These are phyloP conservation scores for Eupeodes latifasciatus DNA, from an alignment of 2,888 invertebrate genomes.

Conservation along the genomic window DNA sequence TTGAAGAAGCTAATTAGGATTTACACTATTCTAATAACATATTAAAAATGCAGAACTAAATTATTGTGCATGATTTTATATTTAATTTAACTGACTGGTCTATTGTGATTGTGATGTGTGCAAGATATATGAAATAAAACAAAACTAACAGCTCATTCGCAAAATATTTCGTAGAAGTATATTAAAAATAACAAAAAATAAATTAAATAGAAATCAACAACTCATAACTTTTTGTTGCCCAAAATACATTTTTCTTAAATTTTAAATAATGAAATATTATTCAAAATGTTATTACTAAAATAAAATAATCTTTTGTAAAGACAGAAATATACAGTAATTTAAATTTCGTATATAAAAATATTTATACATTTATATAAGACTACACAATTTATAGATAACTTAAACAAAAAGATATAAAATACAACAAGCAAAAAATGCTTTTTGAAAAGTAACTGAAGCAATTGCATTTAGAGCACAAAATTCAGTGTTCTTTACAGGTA, in stretches of 20 bases:
- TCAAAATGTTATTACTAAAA: neutral
- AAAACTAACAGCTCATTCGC: no score
- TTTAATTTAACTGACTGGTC: no score
- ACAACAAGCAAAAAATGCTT: conserved; percentile 57
- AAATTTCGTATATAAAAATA: neutral
- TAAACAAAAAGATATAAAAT: conserved; percentile 35
- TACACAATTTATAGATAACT: neutral
- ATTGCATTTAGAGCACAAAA: conserved; percentile 60
- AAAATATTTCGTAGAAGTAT: neutral
- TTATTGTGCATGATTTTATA: no score
- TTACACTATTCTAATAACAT: no score
- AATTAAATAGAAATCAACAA: conserved; percentile 3
- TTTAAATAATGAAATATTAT: neutral
- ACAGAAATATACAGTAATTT: neutral
- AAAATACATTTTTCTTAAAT: neutral
- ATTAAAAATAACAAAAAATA: neutral
- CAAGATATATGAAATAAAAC: no score
- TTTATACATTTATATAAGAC: neutral
- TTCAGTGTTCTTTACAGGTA: conserved; percentile 15
- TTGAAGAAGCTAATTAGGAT: no score
- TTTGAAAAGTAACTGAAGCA: conserved; percentile 56
- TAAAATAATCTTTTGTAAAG: neutral
- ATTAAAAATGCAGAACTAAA: no score
- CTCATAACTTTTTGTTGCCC: neutral
- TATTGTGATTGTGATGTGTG: no score